Evolutionary conservation across 2,888 invertebrate genomes (phyloP), one percentile per base, ranked within the genome.

Genomic region (Tetramorium bicarinatum): DNA sequence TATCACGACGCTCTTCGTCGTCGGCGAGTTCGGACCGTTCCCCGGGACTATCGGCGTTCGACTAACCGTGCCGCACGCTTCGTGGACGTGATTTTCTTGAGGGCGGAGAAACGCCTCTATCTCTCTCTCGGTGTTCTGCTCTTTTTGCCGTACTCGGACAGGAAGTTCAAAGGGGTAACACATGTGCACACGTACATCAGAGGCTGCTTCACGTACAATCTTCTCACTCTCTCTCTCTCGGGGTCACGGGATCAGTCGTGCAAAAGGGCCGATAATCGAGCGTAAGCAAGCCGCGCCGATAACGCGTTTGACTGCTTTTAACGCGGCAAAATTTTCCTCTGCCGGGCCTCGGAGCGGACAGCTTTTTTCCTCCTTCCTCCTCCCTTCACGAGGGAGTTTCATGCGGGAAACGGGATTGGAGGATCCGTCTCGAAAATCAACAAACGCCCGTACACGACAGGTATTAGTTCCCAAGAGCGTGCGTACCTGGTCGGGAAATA

Each of bases 221-320:
- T 75, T 75, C 76, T 77, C 76, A 75, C 69, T 34, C 29, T 34
- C 29, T 34, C 29, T 34, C 29, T 77, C 76, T 77, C 69, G 85
- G 84, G 85, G 84, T 89, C 88, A 80, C 80, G 61, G 59, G 86
- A 82, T 82, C 85, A 76, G 87, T 88, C 85, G 85, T 62, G 77
- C 82, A 85, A 87, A 88, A 83, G 83, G 84, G 85, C 86, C 89
- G 89, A 89, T 89, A 89, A 89, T 89, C 89, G 88, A 88, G 87
- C 80, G 62, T 13, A 44, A 59, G 82, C 75, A 71, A 69, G 82
- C 69, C 59, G 49, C 67, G 56, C 59, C 67, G 80, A 44, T 38
- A 74, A 64, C 66, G 54, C 54, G 71, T 56, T 56, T 49, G 47
- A 71, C 25, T 56, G 44, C 71, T 54, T 79, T 69, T 29, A 67